These are phyloP conservation scores for Corythornis vintsioides DNA, from an alignment of 2,113 vertebrate species.

Conservation along the genomic window DNA sequence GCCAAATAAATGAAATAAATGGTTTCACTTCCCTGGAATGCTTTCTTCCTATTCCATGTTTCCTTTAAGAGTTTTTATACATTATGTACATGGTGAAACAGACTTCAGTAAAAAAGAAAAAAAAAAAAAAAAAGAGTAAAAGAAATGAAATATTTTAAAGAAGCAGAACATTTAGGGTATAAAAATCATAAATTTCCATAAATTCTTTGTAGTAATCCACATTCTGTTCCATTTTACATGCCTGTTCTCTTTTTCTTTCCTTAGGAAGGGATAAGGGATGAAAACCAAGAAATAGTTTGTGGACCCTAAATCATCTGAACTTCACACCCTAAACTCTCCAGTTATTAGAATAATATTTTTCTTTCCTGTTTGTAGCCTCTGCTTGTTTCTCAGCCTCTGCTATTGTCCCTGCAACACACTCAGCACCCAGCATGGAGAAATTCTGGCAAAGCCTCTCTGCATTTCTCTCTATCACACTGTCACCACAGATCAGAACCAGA, in stretches of 20 bases:
- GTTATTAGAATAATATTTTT: neutral
- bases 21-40: neutral
- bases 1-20: neutral
- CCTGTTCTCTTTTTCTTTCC: neutral
- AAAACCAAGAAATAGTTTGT: neutral
- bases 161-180: neutral
- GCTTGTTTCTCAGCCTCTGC: neutral
- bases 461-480: neutral
- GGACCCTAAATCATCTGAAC: neutral
- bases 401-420: neutral
- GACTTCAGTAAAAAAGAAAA: neutral
- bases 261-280: neutral
- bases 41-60: neutral
- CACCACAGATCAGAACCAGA: neutral
- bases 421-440: rapidly evolving
- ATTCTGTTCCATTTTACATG: neutral
- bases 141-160: neutral
- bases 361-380: neutral
- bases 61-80: neutral
- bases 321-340: neutral
- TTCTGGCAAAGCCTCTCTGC: neutral
- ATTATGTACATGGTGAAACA: neutral
- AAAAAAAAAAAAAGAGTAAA: neutral
- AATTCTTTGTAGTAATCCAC: no score
- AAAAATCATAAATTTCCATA: neutral